phyloP scores from a whole-genome alignment of 2,113 vertebrate genomes.

The Neogale vison region DNA sequence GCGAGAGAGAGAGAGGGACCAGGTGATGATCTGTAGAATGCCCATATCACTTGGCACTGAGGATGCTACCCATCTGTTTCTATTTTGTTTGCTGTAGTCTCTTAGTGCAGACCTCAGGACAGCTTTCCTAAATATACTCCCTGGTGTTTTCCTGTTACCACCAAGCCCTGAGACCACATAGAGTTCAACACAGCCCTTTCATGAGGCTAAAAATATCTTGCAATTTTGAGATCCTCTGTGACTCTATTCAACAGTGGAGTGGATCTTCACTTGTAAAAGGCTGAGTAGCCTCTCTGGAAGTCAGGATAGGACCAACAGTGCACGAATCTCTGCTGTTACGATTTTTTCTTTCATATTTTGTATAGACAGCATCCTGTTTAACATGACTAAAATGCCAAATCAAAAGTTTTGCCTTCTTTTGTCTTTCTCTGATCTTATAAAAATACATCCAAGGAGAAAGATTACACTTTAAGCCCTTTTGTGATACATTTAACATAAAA shows the following conservation, averaged over 20 bases:
- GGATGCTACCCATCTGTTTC: slow-evolving; percentile 34
- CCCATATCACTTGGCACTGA: background rate
- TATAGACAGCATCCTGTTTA: background rate
- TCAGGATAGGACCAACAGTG: background rate
- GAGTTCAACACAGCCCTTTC: slow-evolving; percentile 6
- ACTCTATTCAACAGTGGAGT: slow-evolving; percentile 19
- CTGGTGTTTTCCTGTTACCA: slow-evolving; percentile 36
- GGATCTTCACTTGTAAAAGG: slow-evolving; percentile 32
- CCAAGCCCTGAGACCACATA: slow-evolving; percentile 16
- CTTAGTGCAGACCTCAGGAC: slow-evolving; percentile 38
- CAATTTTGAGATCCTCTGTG: slow-evolving; percentile 15
- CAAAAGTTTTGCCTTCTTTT: background rate
- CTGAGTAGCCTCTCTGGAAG: slow-evolving; percentile 64
- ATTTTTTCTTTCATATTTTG: background rate
- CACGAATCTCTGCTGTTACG: background rate
- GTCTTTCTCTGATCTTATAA: background rate
- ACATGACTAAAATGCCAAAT: background rate
- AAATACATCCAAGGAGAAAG: background rate
- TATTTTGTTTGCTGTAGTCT: slow-evolving; percentile 33
- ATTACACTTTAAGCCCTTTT: background rate
- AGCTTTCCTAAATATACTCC: slow-evolving; percentile 53
- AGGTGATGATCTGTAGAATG: background rate
- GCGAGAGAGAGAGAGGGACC: background rate
- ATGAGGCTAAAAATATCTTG: slow-evolving; percentile 59
- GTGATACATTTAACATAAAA: background rate